Base-by-base conservation (phyloP, 37 sponge, comb jelly and placozoan genomes). In the Spongia lamella region DNA sequence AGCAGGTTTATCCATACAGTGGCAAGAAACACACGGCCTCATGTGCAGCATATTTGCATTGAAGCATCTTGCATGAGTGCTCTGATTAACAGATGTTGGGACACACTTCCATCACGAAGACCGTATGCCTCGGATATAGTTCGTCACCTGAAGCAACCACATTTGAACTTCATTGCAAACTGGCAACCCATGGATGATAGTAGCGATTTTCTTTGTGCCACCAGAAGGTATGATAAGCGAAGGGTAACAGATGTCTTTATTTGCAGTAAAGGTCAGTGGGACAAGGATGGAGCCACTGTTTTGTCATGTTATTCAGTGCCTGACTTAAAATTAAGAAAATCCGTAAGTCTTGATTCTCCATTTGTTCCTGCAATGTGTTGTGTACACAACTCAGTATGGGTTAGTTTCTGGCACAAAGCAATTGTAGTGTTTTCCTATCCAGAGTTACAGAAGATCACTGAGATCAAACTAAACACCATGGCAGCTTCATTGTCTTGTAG, bases 351-450 rank as follows among this genome's bases (percentile, higher is more conserved):
- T 25, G 79, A 79, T 24, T 65, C 59, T 43, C 63, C 55, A 21
- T 79, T 70, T 72, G 72, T 85, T 16, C 64, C 79, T 58, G 78
- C 79, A 37, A 85, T 85, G 86, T 66, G 79, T 26, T 85, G 86
- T 53, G 57, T 79, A 0, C 54, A 66, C 7, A 25, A 39, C 2
- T 64, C 73, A 47, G 74, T 85, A 6, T 85, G 86, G 86, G 75
- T 85, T 38, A 85, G 86, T 37, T 78, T 79, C 61, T 66, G 56
- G 38, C 72, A 77, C 14, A 72, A 72, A 32, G 72, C 39, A 27
- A 68, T 85, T 7, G 64, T 63, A 24, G 79, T 85, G 22, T 85
- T 79, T 54, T 79, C 79, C 15, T 37, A 54, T 38, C 20, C n/a
- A 15, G 49, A 11, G 38, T 50, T 79, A 1, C 31, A 73, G 17